Evolutionary conservation across 2,888 invertebrate genomes (phyloP).

Genomic region (Himalopsyche anomala): DNA sequence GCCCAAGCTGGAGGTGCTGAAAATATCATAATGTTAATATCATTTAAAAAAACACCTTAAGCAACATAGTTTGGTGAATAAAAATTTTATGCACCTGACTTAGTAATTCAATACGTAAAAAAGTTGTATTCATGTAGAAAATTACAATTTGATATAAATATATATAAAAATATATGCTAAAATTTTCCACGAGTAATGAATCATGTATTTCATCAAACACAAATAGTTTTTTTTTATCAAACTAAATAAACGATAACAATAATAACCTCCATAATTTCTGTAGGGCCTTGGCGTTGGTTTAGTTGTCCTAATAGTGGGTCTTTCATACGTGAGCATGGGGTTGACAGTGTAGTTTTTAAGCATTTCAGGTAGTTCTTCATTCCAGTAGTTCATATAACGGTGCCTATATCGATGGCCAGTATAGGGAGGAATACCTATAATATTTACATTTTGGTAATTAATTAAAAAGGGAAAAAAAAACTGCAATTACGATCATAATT

Average conservation of each 20-base stretch:
- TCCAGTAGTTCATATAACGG: slow-evolving; percentile 90
- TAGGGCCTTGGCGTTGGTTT: slow-evolving; percentile 70
- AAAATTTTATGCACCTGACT: no score
- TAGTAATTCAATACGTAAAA: no score
- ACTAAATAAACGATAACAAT: no score
- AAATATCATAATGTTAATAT: neutral
- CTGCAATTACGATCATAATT: no score
- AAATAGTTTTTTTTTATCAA: neutral
- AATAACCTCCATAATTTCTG: slow-evolving; percentile 55
- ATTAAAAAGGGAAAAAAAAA: no score
- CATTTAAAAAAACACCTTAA: no score
- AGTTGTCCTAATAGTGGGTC: slow-evolving; percentile 67
- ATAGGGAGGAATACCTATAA: slow-evolving; percentile 66
- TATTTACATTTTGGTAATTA: neutral
- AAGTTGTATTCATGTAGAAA: no score
- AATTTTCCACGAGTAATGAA: no score
- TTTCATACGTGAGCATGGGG: slow-evolving; percentile 72
- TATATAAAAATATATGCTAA: no score
- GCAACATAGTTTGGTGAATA: neutral
- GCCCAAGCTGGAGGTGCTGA: slow-evolving; percentile 60
- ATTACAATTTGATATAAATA: no score
- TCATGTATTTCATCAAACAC: no score
- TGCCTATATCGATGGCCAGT: slow-evolving; percentile 86
- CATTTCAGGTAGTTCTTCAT: slow-evolving; percentile 86
- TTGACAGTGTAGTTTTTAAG: slow-evolving; percentile 77